phyloP scores from a whole-genome alignment of 2,797 vertebrate species.

The Denticeps clupeoides region DNA sequence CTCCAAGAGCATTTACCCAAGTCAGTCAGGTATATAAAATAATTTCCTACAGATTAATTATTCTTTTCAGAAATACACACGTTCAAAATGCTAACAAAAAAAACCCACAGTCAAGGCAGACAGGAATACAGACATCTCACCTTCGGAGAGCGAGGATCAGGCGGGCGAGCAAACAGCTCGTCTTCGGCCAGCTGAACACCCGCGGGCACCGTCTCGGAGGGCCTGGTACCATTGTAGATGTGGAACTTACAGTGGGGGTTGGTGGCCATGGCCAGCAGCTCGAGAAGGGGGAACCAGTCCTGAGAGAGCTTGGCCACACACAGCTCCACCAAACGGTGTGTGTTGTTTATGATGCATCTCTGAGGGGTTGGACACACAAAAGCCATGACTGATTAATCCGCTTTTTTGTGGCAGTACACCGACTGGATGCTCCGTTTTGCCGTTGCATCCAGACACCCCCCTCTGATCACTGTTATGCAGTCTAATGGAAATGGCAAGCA shows the following conservation, averaged over 20 bases:
- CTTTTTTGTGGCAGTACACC: too few species aligned
- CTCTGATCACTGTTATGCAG: constrained; percentile 35
- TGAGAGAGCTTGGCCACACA: constrained; percentile 99
- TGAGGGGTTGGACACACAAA: constrained; percentile 39
- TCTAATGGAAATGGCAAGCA: constrained; percentile 31
- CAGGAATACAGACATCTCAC: constrained; percentile 47
- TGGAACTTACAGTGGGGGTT: constrained; percentile 99
- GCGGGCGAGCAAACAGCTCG: constrained; percentile 92
- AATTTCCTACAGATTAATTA: too few species aligned
- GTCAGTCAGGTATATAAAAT: too few species aligned
- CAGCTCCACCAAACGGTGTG: constrained; percentile 95
- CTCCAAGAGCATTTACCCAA: too few species aligned
- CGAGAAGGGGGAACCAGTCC: constrained; percentile 98
- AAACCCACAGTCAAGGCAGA: too few species aligned
- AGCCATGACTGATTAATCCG: too few species aligned
- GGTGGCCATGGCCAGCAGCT: constrained; percentile 98
- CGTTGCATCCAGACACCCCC: constrained; percentile 4
- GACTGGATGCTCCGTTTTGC: too few species aligned
- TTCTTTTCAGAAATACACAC: too few species aligned
- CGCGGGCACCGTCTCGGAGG: constrained; percentile 93
- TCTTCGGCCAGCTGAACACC: constrained; percentile 92
- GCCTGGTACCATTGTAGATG: constrained; percentile 98
- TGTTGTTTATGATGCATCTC: constrained; percentile 99
- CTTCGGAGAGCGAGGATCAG: constrained; percentile 96
- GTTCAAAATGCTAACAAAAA: too few species aligned